A percentile compares a stretch with the other conserved stretches of the same genome.
Evolutionary conservation across 1,140 invertebrate genomes (phyloP).

Genomic region (Gerris buenoi): DNA sequence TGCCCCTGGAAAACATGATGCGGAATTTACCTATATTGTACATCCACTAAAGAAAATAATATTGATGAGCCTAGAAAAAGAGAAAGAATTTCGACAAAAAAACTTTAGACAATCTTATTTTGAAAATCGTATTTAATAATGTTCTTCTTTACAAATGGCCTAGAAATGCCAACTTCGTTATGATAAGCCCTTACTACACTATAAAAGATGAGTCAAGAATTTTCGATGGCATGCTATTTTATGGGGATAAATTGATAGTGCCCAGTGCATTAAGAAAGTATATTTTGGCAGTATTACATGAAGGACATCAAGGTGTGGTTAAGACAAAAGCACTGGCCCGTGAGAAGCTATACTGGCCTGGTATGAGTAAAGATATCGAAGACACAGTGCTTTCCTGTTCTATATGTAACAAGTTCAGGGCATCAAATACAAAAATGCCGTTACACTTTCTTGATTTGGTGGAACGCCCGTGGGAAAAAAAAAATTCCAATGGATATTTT

Average conservation of each 20-base stretch:
- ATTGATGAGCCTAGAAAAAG: neutral
- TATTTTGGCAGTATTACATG: constrained; percentile 2
- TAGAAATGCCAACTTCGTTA: neutral
- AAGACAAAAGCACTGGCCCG: neutral
- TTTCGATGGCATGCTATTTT: constrained; percentile 3
- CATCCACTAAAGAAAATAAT: neutral
- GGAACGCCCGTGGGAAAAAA: constrained; percentile 4
- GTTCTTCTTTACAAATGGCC: constrained; percentile 3
- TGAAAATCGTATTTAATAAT: constrained; percentile 4
- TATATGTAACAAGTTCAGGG: constrained; percentile 1
- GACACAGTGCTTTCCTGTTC: neutral
- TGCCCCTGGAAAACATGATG: too few species aligned
- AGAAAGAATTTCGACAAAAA: constrained; percentile 5
- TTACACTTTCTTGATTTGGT: constrained; percentile 18
- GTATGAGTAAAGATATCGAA: constrained; percentile 7
- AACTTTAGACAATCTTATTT: constrained; percentile 2
- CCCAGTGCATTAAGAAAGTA: neutral
- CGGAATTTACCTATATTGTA: neutral
- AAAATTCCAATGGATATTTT: constrained; percentile 14
- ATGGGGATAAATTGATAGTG: constrained; percentile 5
- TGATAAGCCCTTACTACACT: constrained; percentile 2
- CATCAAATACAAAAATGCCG: neutral
- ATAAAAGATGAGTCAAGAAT: constrained; percentile 7
- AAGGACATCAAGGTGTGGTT: constrained; percentile 6
- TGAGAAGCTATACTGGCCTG: constrained; percentile 7